Conservation (phyloP, 2,797 vertebrate species). For the Rhynchonycteris naso region DNA sequence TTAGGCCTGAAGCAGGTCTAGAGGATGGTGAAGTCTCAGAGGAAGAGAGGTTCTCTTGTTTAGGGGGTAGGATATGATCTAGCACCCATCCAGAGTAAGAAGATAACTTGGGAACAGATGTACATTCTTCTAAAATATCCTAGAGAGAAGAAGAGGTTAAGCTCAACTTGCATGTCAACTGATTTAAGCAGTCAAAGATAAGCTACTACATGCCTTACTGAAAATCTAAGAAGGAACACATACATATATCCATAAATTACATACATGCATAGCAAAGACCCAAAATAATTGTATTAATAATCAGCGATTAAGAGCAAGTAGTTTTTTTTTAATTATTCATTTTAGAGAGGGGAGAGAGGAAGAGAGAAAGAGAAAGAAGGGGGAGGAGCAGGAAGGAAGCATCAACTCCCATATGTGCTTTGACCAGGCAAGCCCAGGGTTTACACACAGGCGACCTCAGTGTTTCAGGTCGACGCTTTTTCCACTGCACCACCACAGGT, state of each 20-base stretch:
- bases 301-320: neutral
- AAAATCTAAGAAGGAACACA: neutral
- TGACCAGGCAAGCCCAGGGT: too few species aligned
- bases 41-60: neutral
- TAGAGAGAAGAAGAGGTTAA: conserved; percentile 60
- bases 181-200: neutral
- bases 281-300: neutral
- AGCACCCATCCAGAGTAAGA: conserved; percentile 85
- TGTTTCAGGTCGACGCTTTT: too few species aligned
- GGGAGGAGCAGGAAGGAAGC: too few species aligned
- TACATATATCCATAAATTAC: neutral
- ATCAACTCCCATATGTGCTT: too few species aligned
- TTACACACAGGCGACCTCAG: too few species aligned
- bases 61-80: conserved; percentile 73
- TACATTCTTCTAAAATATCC: conserved; percentile 84
- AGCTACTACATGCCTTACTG: neutral
- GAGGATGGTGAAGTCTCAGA: neutral
- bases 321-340: neutral
- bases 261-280: neutral
- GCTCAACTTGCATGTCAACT: neutral
- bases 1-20: neutral
- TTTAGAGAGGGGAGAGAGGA: neutral
- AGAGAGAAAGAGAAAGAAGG: too few species aligned
- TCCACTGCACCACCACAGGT: too few species aligned
- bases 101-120: conserved; percentile 81